These are phyloP conservation scores for Oryzias sinensis DNA, from an alignment of 2,797 vertebrate species.

Conservation along the genomic window DNA sequence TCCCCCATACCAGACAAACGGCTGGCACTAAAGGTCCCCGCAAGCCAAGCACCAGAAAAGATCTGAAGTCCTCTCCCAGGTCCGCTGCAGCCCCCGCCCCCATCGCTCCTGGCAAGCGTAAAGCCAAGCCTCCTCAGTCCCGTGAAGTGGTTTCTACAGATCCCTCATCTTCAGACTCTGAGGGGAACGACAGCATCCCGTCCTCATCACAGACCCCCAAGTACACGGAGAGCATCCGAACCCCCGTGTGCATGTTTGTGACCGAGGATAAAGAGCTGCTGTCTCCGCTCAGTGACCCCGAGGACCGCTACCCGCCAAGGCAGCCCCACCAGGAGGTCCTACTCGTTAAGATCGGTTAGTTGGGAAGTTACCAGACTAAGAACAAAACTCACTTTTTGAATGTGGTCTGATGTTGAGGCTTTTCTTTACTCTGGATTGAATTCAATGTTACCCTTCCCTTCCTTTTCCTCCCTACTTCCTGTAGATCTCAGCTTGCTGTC, in stretches of 20 bases:
- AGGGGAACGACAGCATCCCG: slow-evolving; percentile 94
- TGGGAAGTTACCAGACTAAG: not conserved
- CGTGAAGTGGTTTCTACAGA: slow-evolving; percentile 95
- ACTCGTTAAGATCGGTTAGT: slow-evolving; percentile 89
- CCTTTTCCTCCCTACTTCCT: slow-evolving; percentile 29
- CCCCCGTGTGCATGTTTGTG: slow-evolving; percentile 87
- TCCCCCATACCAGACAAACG: slow-evolving; percentile 86
- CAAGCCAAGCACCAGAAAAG: slow-evolving; percentile 95
- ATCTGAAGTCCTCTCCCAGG: slow-evolving; percentile 91
- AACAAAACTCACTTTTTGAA: not conserved
- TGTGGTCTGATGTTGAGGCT: not conserved
- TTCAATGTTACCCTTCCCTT: slow-evolving; percentile 10
- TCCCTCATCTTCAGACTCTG: slow-evolving; percentile 96
- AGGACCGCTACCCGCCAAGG: slow-evolving; percentile 85
- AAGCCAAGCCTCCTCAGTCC: slow-evolving; percentile 89
- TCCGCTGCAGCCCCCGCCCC: slow-evolving; percentile 71
- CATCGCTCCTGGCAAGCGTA: slow-evolving; percentile 84
- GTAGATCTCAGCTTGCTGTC: slow-evolving; percentile 90
- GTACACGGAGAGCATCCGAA: slow-evolving; percentile 93
- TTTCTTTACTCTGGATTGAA: slow-evolving; percentile 26
- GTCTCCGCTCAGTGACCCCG: slow-evolving; percentile 94
- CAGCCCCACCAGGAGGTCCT: slow-evolving; percentile 81
- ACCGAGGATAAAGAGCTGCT: slow-evolving; percentile 96
- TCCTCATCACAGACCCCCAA: slow-evolving; percentile 97
- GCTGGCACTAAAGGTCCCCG: slow-evolving; percentile 94